These are phyloP conservation scores for Artibeus jamaicensis DNA, from an alignment of 2,797 vertebrate species.

Conservation along the genomic window DNA sequence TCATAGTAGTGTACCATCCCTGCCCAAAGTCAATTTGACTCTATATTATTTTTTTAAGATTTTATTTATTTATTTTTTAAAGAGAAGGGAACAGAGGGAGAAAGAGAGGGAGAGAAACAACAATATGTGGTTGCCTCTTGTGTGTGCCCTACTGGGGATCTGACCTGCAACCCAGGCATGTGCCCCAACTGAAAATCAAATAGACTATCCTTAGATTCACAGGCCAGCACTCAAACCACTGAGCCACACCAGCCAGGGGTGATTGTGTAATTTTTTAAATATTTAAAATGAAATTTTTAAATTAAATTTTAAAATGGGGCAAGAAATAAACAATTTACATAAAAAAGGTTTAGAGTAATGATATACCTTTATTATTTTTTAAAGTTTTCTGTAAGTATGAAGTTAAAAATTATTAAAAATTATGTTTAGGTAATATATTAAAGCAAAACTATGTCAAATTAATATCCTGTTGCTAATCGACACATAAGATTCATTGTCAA, in stretches of 20 bases:
- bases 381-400: neutral
- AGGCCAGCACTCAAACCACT: no score
- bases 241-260: neutral
- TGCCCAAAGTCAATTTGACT: neutral
- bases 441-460: neutral
- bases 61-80: no score
- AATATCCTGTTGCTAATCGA: neutral
- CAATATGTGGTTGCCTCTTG: no score
- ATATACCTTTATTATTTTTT: neutral
- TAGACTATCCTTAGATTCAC: no score
- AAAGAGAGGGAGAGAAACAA: no score
- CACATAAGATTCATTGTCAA: neutral
- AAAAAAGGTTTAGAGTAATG: neutral
- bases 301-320: neutral
- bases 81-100: no score
- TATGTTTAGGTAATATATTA: neutral
- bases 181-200: no score
- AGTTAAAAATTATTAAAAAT: neutral
- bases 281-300: neutral
- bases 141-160: no score
- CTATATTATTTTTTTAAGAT: no score
- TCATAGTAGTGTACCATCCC: neutral
- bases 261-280: neutral
- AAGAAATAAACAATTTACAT: neutral
- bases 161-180: no score